phyloP scores from a whole-genome alignment of 2,888 invertebrate species.

The Synanthedon formicaeformis region DNA sequence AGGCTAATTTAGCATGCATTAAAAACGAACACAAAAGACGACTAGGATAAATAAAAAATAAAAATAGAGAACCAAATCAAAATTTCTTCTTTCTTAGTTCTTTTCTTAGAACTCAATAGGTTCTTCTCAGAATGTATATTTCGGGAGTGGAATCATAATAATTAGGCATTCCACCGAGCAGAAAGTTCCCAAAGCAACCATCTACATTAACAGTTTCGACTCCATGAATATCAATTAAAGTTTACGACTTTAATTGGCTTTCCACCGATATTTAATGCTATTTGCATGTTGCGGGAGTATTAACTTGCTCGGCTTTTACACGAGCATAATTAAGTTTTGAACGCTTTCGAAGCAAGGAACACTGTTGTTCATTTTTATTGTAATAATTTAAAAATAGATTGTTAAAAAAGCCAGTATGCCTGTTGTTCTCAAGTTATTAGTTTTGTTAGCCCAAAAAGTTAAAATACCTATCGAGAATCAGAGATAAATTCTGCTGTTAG shows the following conservation, averaged over 20 bases:
- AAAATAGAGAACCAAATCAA: too few species aligned
- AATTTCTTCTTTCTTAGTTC: too few species aligned
- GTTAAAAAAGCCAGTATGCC: background rate
- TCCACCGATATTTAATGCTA: conserved; percentile 47
- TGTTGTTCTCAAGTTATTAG: too few species aligned
- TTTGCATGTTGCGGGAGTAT: conserved; percentile 47
- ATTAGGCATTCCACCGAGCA: conserved; percentile 23
- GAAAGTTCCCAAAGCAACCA: conserved; percentile 22
- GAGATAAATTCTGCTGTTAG: too few species aligned
- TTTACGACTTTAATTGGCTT: conserved; percentile 47
- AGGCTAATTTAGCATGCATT: too few species aligned
- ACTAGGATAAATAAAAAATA: too few species aligned
- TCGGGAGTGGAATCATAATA: conserved; percentile 9
- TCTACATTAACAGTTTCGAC: conserved; percentile 35
- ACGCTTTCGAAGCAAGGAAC: conserved; percentile 21
- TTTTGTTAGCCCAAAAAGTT: too few species aligned
- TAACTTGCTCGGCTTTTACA: conserved; percentile 36
- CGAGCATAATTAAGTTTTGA: conserved; percentile 38
- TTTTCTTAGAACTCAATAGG: too few species aligned
- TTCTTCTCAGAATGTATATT: too few species aligned
- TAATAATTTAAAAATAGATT: background rate
- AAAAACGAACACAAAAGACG: too few species aligned
- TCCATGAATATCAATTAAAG: conserved; percentile 58
- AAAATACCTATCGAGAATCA: too few species aligned
- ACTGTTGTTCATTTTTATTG: conserved; percentile 9